These are phyloP conservation scores for Chlamydotis undulata DNA, from an alignment of 2,113 vertebrate genomes.

Conservation along the genomic window DNA sequence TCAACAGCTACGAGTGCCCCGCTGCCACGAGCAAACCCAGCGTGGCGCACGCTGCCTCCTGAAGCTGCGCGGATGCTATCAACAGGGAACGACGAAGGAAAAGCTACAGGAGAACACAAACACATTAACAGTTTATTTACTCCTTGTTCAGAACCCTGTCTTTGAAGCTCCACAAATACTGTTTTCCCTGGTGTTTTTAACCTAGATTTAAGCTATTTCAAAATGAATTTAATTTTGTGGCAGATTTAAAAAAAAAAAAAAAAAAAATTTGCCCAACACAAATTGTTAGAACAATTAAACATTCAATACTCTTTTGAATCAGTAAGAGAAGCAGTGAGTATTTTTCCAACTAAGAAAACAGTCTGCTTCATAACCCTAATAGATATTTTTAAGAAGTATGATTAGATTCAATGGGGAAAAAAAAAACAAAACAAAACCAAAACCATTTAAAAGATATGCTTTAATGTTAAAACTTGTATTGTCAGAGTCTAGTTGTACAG, in stretches of 20 bases:
- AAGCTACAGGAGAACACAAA: not conserved
- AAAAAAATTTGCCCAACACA: not conserved
- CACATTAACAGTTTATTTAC: not conserved
- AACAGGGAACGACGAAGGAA: not conserved
- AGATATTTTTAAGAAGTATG: fast-evolving
- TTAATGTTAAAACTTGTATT: not conserved
- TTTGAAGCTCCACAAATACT: not conserved
- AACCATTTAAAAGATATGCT: not conserved
- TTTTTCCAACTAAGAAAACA: not conserved
- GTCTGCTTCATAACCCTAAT: not conserved
- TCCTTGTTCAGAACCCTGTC: not conserved
- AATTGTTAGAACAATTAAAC: not conserved
- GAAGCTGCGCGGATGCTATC: not conserved
- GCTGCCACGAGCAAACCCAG: not conserved
- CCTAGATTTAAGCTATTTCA: not conserved
- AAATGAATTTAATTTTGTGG: not conserved
- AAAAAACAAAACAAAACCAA: too few relatives aligned
- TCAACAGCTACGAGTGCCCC: fast-evolving
- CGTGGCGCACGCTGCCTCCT: not conserved
- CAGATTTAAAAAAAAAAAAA: not conserved
- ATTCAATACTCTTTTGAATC: not conserved
- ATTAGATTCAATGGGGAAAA: not conserved
- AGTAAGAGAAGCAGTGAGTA: not conserved
- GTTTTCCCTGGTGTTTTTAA: not conserved
- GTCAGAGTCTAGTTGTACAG: not conserved